Percentiles rank a stretch among this genome's conserved stretches.
phyloP scores from a whole-genome alignment of 2,888 invertebrate species.

The Apodemia mormo region DNA sequence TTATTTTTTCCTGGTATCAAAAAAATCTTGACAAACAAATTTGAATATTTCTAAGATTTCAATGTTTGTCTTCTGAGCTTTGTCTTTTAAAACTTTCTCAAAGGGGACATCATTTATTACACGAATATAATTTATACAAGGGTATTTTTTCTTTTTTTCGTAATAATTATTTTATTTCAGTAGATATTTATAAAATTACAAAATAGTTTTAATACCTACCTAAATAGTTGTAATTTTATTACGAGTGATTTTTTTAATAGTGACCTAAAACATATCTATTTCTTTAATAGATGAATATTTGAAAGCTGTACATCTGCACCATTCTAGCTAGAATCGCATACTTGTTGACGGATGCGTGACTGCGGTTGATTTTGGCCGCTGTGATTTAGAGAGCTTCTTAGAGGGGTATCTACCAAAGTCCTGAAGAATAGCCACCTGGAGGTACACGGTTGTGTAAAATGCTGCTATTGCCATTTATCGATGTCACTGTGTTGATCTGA shows the following conservation, averaged over 20 bases:
- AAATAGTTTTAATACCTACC: background rate
- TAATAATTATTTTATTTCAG: background rate
- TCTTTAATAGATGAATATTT: slow-evolving; percentile 6
- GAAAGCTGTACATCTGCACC: slow-evolving; percentile 20
- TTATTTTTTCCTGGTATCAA: background rate
- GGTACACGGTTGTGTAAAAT: slow-evolving; percentile 83
- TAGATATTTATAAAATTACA: slow-evolving; percentile 16
- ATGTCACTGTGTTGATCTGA: slow-evolving; percentile 79
- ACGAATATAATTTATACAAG: background rate
- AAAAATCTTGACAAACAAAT: background rate
- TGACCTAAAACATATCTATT: slow-evolving; percentile 13
- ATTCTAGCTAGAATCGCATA: slow-evolving; percentile 31
- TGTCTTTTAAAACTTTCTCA: background rate
- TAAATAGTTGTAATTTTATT: slow-evolving; percentile 1
- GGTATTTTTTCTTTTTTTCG: background rate
- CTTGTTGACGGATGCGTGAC: slow-evolving; percentile 37
- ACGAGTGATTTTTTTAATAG: background rate
- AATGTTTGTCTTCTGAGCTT: background rate
- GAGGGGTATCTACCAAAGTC: slow-evolving; percentile 82
- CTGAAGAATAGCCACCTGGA: slow-evolving; percentile 86
- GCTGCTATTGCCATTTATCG: slow-evolving; percentile 67
- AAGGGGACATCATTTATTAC: background rate
- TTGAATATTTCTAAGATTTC: background rate
- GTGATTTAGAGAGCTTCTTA: slow-evolving; percentile 39
- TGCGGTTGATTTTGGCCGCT: slow-evolving; percentile 44